These are phyloP conservation scores for Hetaerina americana DNA, from an alignment of 1,140 invertebrate species.

Conservation along the genomic window DNA sequence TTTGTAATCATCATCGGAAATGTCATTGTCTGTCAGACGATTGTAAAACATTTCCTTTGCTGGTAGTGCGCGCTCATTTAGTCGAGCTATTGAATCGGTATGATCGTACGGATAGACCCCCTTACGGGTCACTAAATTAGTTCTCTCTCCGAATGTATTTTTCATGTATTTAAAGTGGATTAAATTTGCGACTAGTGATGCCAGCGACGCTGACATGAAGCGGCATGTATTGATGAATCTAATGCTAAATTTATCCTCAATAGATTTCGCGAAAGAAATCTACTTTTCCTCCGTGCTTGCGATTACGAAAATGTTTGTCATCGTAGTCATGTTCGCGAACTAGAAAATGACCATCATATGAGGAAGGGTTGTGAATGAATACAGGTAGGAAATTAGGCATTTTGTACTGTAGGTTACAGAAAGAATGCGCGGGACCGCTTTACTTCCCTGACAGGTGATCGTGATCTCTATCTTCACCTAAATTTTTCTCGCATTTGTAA, in stretches of 20 bases:
- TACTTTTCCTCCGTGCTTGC: neutral
- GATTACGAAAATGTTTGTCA: too few relatives aligned
- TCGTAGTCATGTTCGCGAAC: too few relatives aligned
- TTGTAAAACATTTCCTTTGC: conserved; percentile 19
- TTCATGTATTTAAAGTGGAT: neutral
- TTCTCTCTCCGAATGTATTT: neutral
- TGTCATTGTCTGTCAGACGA: conserved; percentile 5
- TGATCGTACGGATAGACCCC: conserved; percentile 23
- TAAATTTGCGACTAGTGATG: neutral
- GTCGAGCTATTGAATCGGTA: conserved; percentile 17
- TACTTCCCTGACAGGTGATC: too few relatives aligned
- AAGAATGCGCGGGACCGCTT: too few relatives aligned
- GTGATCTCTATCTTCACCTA: too few relatives aligned
- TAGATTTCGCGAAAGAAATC: neutral
- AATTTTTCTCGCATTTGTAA: too few relatives aligned
- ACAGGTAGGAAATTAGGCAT: too few relatives aligned
- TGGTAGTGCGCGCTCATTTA: conserved; percentile 19
- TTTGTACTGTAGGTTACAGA: too few relatives aligned
- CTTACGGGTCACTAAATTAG: neutral
- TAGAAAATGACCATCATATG: too few relatives aligned
- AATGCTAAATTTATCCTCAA: neutral
- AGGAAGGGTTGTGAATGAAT: too few relatives aligned
- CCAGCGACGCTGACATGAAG: neutral
- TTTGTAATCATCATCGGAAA: neutral
- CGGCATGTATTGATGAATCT: neutral